These are phyloP conservation scores for Ariopsis seemanni DNA, from an alignment of 2,113 vertebrate species.

Conservation along the genomic window DNA sequence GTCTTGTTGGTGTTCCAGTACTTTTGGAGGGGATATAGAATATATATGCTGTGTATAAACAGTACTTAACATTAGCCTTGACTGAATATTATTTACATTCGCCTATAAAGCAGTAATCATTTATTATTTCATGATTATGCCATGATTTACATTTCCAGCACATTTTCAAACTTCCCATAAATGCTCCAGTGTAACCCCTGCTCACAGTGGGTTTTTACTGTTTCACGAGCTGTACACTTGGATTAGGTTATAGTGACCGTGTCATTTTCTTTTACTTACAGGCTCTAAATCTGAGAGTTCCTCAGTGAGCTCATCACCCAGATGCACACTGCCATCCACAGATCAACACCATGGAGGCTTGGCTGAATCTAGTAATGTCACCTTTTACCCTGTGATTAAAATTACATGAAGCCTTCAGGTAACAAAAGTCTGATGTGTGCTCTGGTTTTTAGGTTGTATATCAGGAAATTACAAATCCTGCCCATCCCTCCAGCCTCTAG, in stretches of 20 bases:
- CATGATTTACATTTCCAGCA: not conserved
- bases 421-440: not conserved
- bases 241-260: not conserved
- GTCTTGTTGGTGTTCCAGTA: not conserved
- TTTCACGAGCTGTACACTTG: not conserved
- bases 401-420: not conserved
- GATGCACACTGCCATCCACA: constrained; percentile 31
- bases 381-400: constrained; percentile 5
- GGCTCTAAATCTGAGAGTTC: constrained; percentile 4
- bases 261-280: constrained; percentile 9
- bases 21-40: not conserved
- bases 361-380: constrained; percentile 52
- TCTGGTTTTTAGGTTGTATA: constrained; percentile 6
- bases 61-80: not conserved
- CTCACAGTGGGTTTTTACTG: not conserved
- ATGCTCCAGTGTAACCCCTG: not conserved
- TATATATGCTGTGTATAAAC: not conserved
- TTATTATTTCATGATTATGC: not conserved
- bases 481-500: not conserved
- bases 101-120: not conserved
- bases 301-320: not conserved
- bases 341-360: constrained; percentile 42
- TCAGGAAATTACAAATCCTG: not conserved
- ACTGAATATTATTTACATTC: not conserved
- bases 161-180: not conserved